Evolutionary conservation across 2,888 invertebrate species (phyloP), one percentile per base, ranked within the genome.

Genomic region (Eupithecia vulgata): DNA sequence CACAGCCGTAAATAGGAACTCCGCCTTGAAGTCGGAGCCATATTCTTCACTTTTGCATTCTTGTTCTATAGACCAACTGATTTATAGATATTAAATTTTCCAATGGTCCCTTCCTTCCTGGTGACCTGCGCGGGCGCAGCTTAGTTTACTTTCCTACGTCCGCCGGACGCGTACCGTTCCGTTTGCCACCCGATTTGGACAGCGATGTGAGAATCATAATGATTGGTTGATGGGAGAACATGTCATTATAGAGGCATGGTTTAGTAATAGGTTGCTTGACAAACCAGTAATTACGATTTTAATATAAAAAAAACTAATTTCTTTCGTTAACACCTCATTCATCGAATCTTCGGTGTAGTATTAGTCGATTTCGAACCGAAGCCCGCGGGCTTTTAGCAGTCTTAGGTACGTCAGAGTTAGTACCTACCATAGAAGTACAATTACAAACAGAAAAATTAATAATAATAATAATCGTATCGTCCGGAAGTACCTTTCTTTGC

Each of bases 111-210:
- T 72, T 72, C 72, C 69, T 69, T 72, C 72, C 69, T 69, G 73
- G 10, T 64, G 64, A 64, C 77, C 71, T 62, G 72, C 67, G 76
- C 72, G 74, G 71, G 81, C 82, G 78, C 82, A 86, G 82, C 86
- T 88, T 88, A 87, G 78, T 86, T 87, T 87, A 89, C 88, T 91
- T 90, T 87, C 86, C 80, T 80, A 82, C 85, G 83, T 90, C 91
- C 91, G 90, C 82, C 90, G 91, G 91, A 90, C 83, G 85, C 76
- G 83, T 68, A 81, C 87, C 87, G 89, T 87, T 88, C 77, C 70
- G 79, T 57, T 52, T 57, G 57, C 57, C 25, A 57, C 82, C 78
- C 71, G 69, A 74, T 77, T 79, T 71, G 79, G 79, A 15, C 7
- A 35, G 67, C 74, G 74, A 75, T 48, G 70, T 67, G 13, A 48